phyloP scores from a whole-genome alignment of 2,113 vertebrate species.

The Callipepla squamata region DNA sequence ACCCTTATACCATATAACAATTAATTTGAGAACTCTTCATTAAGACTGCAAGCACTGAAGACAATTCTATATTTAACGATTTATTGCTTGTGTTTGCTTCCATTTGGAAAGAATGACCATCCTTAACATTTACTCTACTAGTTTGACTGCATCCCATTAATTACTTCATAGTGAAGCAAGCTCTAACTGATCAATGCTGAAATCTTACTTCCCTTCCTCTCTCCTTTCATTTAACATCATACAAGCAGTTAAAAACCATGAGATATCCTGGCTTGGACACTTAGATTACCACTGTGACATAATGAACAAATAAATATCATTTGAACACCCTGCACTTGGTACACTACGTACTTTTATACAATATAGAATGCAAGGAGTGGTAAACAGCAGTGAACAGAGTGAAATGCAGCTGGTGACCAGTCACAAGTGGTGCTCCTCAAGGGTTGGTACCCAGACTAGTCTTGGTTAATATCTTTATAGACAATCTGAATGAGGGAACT shows the following conservation, averaged over 20 bases:
- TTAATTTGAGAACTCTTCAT: neutral
- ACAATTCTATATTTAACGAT: neutral
- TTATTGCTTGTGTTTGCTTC: neutral
- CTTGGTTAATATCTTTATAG: no score
- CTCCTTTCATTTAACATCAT: neutral
- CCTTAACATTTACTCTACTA: neutral
- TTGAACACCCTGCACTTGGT: rapidly evolving
- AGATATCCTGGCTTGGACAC: neutral
- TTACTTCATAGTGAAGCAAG: neutral
- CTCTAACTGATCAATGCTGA: neutral
- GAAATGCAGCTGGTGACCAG: no score
- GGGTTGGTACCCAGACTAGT: no score
- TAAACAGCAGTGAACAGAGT: no score
- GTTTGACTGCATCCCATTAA: neutral
- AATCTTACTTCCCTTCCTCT: rapidly evolving
- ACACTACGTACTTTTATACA: neutral
- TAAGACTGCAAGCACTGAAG: neutral
- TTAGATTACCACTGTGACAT: neutral
- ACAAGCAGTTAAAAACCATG: neutral
- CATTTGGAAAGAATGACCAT: neutral
- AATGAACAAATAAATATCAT: neutral
- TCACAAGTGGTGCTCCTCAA: no score
- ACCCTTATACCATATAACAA: neutral
- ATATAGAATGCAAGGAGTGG: neutral
- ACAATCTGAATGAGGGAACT: no score